These are phyloP conservation scores for Cyprinodon brontotheroides DNA, from an alignment of 2,113 vertebrate genomes.

Conservation along the genomic window DNA sequence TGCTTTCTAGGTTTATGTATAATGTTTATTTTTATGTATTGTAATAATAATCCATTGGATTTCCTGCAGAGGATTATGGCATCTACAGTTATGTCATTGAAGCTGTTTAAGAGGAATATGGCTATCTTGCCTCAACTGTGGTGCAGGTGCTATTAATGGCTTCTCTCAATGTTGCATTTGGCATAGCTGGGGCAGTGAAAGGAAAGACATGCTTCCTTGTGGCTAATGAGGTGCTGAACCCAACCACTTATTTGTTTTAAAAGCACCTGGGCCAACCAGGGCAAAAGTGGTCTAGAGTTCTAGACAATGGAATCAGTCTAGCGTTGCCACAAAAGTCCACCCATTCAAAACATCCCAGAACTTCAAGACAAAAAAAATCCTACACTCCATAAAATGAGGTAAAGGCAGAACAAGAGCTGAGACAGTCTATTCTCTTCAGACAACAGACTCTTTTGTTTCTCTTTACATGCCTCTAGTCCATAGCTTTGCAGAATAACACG, in stretches of 20 bases:
- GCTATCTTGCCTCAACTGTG: constrained; percentile 21
- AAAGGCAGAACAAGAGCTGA: constrained; percentile 56
- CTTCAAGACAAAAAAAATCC: constrained; percentile 67
- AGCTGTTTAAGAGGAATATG: constrained; percentile 18
- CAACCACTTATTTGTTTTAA: constrained; percentile 59
- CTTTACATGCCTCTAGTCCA: constrained; percentile 38
- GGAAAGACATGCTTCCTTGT: constrained; percentile 51
- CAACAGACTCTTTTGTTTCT: constrained; percentile 76
- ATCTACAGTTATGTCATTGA: constrained; percentile 25
- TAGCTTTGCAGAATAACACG: constrained; percentile 47
- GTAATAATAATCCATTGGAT: constrained; percentile 4
- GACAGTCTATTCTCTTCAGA: constrained; percentile 55
- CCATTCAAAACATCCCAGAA: constrained; percentile 65
- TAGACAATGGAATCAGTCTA: constrained; percentile 64
- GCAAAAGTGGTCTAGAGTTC: constrained; percentile 43
- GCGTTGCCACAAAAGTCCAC: constrained; percentile 51
- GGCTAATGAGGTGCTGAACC: constrained; percentile 67
- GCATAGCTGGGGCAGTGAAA: constrained; percentile 28
- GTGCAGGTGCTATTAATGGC: constrained; percentile 57
- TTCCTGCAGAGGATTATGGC: constrained; percentile 23
- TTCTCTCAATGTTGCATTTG: constrained; percentile 30
- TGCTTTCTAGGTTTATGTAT: constrained; percentile 40
- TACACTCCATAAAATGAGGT: constrained; percentile 74
- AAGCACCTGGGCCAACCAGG: constrained; percentile 66
- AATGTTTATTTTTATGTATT: constrained; percentile 36